A percentile compares a stretch with the other conserved stretches of the same genome.
phyloP scores from a whole-genome alignment of 2,113 vertebrate species.

The Takifugu flavidus region DNA sequence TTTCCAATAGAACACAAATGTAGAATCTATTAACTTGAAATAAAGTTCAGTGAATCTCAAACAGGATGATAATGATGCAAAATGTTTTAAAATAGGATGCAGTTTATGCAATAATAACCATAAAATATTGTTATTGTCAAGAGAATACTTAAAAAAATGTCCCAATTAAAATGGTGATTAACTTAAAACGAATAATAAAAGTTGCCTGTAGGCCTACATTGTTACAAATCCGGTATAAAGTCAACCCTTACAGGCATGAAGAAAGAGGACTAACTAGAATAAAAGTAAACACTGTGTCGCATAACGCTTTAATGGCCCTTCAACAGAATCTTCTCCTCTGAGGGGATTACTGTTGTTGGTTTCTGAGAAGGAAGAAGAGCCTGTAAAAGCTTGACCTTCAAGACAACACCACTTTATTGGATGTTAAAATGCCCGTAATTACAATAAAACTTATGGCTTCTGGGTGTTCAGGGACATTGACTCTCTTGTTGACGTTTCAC shows the following conservation, averaged over 20 bases:
- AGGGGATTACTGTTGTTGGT: slow-evolving; percentile 53
- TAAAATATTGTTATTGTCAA: too few relatives aligned
- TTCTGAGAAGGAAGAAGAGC: slow-evolving; percentile 47
- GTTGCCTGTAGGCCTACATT: not conserved
- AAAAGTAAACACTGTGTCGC: slow-evolving; percentile 46
- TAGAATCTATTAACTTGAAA: too few relatives aligned
- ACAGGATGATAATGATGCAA: too few relatives aligned
- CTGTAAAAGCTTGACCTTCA: slow-evolving; percentile 21
- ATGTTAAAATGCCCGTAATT: too few relatives aligned
- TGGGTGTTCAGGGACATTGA: too few relatives aligned
- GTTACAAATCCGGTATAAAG: slow-evolving; percentile 7
- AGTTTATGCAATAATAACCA: too few relatives aligned
- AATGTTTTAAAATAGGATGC: too few relatives aligned
- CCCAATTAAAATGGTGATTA: not conserved
- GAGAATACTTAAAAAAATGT: not conserved
- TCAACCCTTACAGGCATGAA: slow-evolving; percentile 9
- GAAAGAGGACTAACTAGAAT: slow-evolving; percentile 57
- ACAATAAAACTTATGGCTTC: too few relatives aligned
- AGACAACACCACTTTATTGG: not conserved
- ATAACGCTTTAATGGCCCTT: slow-evolving; percentile 11
- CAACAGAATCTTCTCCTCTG: slow-evolving; percentile 37
- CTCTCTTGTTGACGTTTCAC: too few relatives aligned
- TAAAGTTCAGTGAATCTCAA: too few relatives aligned
- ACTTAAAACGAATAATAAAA: not conserved
- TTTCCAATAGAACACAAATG: too few relatives aligned